Base-by-base conservation (phyloP, 2,888 invertebrate genomes). In the Pseudanteris insignis region DNA sequence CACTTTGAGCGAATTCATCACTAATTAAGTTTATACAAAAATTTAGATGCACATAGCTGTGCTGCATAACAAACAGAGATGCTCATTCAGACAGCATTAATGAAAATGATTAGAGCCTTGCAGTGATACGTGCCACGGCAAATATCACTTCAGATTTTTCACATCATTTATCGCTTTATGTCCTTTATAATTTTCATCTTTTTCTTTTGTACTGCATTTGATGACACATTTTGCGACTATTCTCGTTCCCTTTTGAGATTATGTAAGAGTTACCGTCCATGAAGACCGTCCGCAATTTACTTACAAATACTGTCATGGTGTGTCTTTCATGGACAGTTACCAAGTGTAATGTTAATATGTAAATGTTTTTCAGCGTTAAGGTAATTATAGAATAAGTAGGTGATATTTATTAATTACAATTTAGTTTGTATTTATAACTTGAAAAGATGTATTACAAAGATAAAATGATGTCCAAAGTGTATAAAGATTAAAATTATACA, bases 401-500 rank as follows among this genome's bases (percentile, higher is more conserved):
- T 64, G 30, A 64, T 64, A 65, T 38, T 50, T 67, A 62, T 51
- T 62, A 44, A 55, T 51, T 51, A 38, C 44, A 64, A 54, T 59
- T 68, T 65, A 64, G 62, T 48, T 28, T 40, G 58, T 62, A 43
- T 63, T 65, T 66, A 63, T 66, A 67, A 67, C 64, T 59, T 66
- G 63, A 65, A 44, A 54, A 61, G 64, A 44, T 67, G 68, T 73
- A 71, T 48, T 71, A 71, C 67, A 65, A 70, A 72, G 65, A 71
- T 73, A 70, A 69, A 74, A n/a, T n/a, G n/a, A n/a, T n/a, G n/a
- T n/a, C n/a, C 70, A 50, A 70, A 73, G 71, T 73, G 68, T 69
- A 69, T 63, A 64, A 69, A 67, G 62, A 67, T 14, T 30, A 38
- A 38, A 41, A 60, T 68, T 67, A 59, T 50, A 68, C 51, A 57